Base-by-base conservation (phyloP, 1,140 invertebrate species). In the Condylostylus longicornis region DNA sequence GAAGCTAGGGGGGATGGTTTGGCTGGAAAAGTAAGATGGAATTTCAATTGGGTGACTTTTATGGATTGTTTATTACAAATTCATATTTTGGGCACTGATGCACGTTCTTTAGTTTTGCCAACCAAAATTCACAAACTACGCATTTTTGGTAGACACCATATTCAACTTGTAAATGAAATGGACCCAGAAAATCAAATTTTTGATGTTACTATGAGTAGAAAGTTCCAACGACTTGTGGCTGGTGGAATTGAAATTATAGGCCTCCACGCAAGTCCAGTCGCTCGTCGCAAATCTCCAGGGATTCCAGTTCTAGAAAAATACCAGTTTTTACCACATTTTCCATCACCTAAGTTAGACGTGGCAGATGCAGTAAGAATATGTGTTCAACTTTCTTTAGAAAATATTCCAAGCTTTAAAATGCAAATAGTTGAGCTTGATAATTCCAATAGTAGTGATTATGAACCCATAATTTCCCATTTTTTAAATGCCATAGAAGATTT, bases 11-110 rank as follows among this genome's bases (percentile, higher is more conserved):
- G 33, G 48, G 67, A 43, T 63, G 67, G 42, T 15, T 62, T 42
- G 31, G 61, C 38, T 57, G 79, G 74, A 15, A 54, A 53, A 15
- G 58, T 78, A 1, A 43, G 47, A 20, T 89, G 85, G 85, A 61
- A 62, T 12, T 54, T 79, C 46, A 90, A 93, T 56, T 96, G 86
- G 86, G 75, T 90, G 1, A 72, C 86, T 1, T 95, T 91, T 58
- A 75, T 95, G 69, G 91, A 96, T 57, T 87, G 79, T 13, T 82
- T 95, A 75, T 61, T 95, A 13, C 91, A 96, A 56, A 74, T 93
- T 42, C 73, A 79, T 42, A 77, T 94, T 31, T 49, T 94, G 1
- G 70, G 71, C 18, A 62, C 71, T n/a, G 79, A 86, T 44, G 76
- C 77, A 0, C 61, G 81, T 41, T 69, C 73, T 14, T 68, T 95